Evolutionary conservation across 1,140 invertebrate species (phyloP).

Genomic region (Saxidomus purpurata): DNA sequence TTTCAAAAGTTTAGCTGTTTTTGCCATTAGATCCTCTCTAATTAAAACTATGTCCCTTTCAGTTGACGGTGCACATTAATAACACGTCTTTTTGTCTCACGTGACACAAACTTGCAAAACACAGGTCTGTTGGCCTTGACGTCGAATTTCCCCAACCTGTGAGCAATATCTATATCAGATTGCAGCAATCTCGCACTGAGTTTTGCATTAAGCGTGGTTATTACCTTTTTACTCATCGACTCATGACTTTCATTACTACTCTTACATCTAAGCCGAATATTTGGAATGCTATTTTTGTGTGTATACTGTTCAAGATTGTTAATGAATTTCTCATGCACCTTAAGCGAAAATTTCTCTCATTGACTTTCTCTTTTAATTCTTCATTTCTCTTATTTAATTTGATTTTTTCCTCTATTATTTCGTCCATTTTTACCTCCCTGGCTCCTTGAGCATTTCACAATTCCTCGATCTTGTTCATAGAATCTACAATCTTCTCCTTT

Average conservation of each 20-base stretch:
- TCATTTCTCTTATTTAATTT: too few species aligned
- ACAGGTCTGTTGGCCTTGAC: too few species aligned
- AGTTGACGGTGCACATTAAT: neutral
- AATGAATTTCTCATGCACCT: neutral
- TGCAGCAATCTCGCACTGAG: neutral
- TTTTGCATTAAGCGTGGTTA: neutral
- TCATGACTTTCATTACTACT: neutral
- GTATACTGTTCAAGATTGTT: slow-evolving; percentile 30
- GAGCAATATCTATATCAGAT: slow-evolving; percentile 5
- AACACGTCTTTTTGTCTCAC: neutral
- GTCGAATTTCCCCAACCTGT: neutral
- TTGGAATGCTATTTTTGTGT: neutral
- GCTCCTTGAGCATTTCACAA: neutral
- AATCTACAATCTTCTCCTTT: neutral
- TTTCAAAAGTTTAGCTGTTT: slow-evolving; percentile 22
- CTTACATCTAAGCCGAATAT: neutral
- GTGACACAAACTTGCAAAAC: slow-evolving; percentile 3
- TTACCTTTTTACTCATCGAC: neutral
- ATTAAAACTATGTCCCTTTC: neutral
- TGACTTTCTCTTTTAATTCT: neutral
- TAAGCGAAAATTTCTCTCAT: too few species aligned
- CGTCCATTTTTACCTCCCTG: neutral
- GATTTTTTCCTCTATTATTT: too few species aligned
- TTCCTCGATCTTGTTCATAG: neutral
- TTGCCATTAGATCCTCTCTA: slow-evolving; percentile 5